A percentile compares a stretch with the other conserved stretches of the same genome.
Evolutionary conservation across 2,888 invertebrate genomes (phyloP).

Genomic region (Caradrina kadenii): DNA sequence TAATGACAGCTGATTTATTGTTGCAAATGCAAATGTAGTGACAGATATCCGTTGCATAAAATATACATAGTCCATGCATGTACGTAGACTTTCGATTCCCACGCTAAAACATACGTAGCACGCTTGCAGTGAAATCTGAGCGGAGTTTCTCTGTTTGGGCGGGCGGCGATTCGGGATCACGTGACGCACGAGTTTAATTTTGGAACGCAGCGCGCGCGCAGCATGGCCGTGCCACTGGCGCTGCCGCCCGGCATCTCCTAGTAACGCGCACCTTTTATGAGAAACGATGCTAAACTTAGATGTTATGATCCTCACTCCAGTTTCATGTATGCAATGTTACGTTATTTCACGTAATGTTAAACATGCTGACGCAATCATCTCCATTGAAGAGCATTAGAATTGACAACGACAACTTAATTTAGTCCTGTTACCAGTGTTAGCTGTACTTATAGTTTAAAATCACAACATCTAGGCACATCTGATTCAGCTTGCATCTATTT

Average conservation of each 20-base stretch:
- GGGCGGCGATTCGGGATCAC: conserved; percentile 86
- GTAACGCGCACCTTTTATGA: conserved; percentile 88
- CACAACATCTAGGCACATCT: conserved; percentile 4
- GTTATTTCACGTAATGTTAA: conserved; percentile 31
- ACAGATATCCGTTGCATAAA: conserved; percentile 58
- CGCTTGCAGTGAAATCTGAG: conserved; percentile 87
- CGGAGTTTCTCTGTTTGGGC: conserved; percentile 90
- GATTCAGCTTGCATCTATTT: conserved; percentile 1
- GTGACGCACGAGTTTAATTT: conserved; percentile 86
- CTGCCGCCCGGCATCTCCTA: conserved; percentile 78
- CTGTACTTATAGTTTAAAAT: conserved; percentile 13
- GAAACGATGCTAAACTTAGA: conserved; percentile 86
- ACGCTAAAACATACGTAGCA: conserved; percentile 73
- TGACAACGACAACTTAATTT: conserved; percentile 16
- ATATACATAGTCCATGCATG: conserved; percentile 44
- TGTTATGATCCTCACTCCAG: conserved; percentile 71
- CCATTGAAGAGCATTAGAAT: conserved; percentile 7
- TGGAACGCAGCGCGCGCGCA: conserved; percentile 86
- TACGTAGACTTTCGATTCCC: conserved; percentile 60
- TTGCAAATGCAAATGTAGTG: conserved; percentile 59
- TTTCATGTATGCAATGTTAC: conserved; percentile 70
- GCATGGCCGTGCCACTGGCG: conserved; percentile 79
- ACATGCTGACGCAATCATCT: conserved; percentile 21
- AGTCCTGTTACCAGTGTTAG: conserved; percentile 35
- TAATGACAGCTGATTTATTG: conserved; percentile 77